phyloP scores from a whole-genome alignment of 1,140 invertebrate genomes.

The Drosophila tsacasi region DNA sequence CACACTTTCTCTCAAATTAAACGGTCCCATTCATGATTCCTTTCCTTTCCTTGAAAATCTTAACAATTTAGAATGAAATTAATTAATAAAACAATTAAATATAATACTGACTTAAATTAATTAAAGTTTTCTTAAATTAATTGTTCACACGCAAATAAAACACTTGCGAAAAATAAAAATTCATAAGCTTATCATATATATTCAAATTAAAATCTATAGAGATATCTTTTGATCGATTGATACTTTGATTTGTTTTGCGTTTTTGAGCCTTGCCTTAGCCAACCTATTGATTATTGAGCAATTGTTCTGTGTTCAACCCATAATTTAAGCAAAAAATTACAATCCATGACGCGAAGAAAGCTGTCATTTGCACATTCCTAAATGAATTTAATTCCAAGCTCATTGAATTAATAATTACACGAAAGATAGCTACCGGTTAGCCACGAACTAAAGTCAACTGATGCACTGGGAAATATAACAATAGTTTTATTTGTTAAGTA shows the following conservation, averaged over 20 bases:
- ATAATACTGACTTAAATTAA: too few relatives aligned
- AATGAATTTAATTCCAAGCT: neutral
- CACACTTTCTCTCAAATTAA: too few relatives aligned
- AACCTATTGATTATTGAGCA: neutral
- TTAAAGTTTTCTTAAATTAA: too few relatives aligned
- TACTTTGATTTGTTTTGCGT: neutral
- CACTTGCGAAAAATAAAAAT: neutral
- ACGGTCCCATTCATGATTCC: too few relatives aligned
- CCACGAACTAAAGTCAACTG: neutral
- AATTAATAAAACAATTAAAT: too few relatives aligned
- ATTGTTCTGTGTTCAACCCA: slow-evolving; percentile 1
- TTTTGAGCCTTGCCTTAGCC: neutral
- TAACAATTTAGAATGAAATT: too few relatives aligned
- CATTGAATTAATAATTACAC: neutral
- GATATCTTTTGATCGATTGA: neutral
- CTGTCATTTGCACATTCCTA: slow-evolving; percentile 11
- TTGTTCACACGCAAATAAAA: too few relatives aligned
- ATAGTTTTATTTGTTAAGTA: neutral
- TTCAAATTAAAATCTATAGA: neutral
- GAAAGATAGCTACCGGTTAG: neutral
- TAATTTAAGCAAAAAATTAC: neutral
- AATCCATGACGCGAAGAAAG: neutral
- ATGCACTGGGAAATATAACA: neutral
- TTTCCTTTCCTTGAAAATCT: too few relatives aligned
- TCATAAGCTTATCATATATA: neutral